Evolutionary conservation across 2,888 invertebrate species (phyloP).

Genomic region (Caenorhabditis plicata): DNA sequence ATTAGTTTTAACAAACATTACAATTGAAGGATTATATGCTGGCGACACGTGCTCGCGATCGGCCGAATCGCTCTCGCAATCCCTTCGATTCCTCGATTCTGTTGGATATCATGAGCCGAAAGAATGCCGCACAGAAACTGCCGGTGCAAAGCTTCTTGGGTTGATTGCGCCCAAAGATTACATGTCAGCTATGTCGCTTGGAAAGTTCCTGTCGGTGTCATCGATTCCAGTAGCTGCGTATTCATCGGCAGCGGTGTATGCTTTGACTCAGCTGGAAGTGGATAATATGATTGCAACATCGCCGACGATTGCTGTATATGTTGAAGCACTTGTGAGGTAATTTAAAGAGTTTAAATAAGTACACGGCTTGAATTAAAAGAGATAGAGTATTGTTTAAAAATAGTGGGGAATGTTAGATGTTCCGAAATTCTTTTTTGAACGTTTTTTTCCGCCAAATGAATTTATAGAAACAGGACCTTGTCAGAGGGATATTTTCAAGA

Average conservation of each 20-base stretch:
- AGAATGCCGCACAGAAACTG: conserved; percentile 53
- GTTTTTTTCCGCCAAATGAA: too few species aligned
- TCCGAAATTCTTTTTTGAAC: too few species aligned
- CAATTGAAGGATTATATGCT: conserved; percentile 56
- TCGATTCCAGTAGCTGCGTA: conserved; percentile 58
- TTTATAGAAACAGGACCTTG: too few species aligned
- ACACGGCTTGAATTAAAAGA: too few species aligned
- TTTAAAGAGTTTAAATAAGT: too few species aligned
- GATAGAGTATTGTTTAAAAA: too few species aligned
- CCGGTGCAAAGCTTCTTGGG: conserved; percentile 45
- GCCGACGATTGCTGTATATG: conserved; percentile 52
- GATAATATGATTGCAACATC: conserved; percentile 52
- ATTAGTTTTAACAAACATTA: too few species aligned
- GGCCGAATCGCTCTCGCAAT: conserved; percentile 60
- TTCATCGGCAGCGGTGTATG: conserved; percentile 48
- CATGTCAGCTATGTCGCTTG: conserved; percentile 48
- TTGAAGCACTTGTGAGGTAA: conserved; percentile 50
- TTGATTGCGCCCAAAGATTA: conserved; percentile 60
- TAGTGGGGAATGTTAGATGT: too few species aligned
- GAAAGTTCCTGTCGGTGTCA: conserved; percentile 51
- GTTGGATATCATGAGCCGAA: conserved; percentile 62
- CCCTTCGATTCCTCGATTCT: conserved; percentile 60
- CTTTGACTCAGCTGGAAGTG: conserved; percentile 44
- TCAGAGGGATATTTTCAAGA: too few species aligned
- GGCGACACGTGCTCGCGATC: conserved; percentile 63